Conservation (phyloP, 2,113 vertebrate genomes). For the Phylloscopus trochilus region DNA sequence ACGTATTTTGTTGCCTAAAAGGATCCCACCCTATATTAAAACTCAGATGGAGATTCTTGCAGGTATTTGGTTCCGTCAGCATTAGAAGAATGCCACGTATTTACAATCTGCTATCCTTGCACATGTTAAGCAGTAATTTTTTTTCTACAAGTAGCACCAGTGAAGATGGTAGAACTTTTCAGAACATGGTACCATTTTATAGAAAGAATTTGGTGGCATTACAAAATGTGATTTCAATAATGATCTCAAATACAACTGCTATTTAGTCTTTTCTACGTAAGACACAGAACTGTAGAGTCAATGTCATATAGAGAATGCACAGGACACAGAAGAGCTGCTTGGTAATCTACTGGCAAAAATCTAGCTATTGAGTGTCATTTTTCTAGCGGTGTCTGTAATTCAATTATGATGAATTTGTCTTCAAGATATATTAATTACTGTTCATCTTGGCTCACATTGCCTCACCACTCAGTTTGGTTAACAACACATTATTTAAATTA, state of each 20-base stretch:
- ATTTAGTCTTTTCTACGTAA: not conserved
- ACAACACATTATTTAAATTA: constrained; percentile 14
- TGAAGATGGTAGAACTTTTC: not conserved
- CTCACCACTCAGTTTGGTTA: not conserved
- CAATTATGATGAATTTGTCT: not conserved
- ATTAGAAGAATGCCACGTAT: not conserved
- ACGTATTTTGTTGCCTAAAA: not conserved
- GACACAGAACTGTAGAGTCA: not conserved
- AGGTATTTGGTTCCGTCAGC: not conserved
- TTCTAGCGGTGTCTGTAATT: not conserved
- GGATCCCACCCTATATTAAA: not conserved
- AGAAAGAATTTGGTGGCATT: not conserved
- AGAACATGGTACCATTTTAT: not conserved
- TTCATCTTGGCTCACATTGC: not conserved
- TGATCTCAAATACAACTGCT: not conserved
- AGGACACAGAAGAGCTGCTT: not conserved
- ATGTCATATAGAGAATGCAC: not conserved
- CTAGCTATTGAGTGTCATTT: not conserved
- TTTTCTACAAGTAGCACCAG: not conserved
- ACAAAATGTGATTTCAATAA: not conserved
- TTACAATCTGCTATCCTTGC: not conserved
- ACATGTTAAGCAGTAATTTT: not conserved
- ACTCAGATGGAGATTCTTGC: not conserved
- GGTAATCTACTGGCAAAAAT: not conserved
- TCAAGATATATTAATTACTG: not conserved